phyloP scores from a whole-genome alignment of 1,140 invertebrate genomes.

The Drosophila parvula region DNA sequence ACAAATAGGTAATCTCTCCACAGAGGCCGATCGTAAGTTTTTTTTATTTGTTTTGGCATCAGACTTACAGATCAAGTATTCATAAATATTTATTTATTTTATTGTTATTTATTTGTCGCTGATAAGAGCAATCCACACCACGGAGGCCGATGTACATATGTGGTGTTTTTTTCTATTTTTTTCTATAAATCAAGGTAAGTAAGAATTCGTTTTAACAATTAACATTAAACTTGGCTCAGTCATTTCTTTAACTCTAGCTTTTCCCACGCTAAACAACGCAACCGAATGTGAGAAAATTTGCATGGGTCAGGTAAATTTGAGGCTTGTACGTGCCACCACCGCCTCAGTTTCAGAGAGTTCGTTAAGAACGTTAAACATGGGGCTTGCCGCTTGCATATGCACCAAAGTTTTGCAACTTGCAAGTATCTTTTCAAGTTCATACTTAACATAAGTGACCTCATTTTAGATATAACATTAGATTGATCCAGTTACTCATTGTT shows the following conservation, averaged over 20 bases:
- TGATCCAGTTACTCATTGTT: neutral
- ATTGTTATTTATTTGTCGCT: conserved; percentile 26
- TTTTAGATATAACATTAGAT: neutral
- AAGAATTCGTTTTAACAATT: conserved; percentile 3
- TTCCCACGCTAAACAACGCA: conserved; percentile 39
- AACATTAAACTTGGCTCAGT: conserved; percentile 16
- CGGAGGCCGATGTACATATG: neutral
- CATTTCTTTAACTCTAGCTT: conserved; percentile 21
- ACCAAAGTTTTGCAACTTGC: conserved; percentile 61
- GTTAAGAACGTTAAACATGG: conserved; percentile 51
- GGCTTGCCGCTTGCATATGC: conserved; percentile 45
- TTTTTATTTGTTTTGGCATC: conserved; percentile 12
- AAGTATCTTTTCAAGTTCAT: conserved; percentile 30
- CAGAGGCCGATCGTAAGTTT: neutral
- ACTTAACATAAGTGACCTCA: neutral
- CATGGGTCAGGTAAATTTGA: conserved; percentile 33
- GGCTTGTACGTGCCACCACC: conserved; percentile 8
- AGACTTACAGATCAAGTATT: neutral
- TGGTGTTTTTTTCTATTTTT: neutral
- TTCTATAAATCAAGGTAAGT: conserved; percentile 17
- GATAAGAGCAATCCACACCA: conserved; percentile 21
- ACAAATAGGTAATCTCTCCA: conserved; percentile 4
- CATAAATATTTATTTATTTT: conserved; percentile 31
- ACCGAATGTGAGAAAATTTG: conserved; percentile 51
- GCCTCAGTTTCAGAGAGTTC: conserved; percentile 12